phyloP scores from a whole-genome alignment of 2,888 invertebrate species.

The Brenthis hecate region DNA sequence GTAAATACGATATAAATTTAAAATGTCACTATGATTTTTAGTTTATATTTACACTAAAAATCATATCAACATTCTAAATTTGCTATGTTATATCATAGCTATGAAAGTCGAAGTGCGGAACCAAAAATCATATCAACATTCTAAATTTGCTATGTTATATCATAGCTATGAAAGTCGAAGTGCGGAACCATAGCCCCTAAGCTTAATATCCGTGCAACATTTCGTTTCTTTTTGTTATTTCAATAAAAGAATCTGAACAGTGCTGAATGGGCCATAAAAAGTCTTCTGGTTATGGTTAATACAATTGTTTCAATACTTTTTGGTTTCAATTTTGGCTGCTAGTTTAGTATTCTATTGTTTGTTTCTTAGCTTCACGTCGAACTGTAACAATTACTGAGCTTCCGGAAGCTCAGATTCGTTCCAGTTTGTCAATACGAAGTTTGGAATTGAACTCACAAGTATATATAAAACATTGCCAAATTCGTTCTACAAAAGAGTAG shows the following conservation, averaged over 20 bases:
- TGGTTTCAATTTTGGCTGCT: constrained; percentile 58
- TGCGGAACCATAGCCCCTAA: constrained; percentile 16
- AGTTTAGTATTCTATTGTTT: constrained; percentile 54
- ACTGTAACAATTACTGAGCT: constrained; percentile 59
- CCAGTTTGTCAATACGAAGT: constrained; percentile 45
- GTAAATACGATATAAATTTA: no score
- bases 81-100: neutral
- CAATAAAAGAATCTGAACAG: constrained; percentile 41
- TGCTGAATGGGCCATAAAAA: constrained; percentile 56
- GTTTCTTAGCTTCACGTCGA: constrained; percentile 54
- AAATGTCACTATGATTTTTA: no score
- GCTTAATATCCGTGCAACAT: constrained; percentile 27
- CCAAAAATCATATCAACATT: neutral
- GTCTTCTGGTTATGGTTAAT: constrained; percentile 58
- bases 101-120: constrained; percentile 4
- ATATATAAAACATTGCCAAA: constrained; percentile 35
- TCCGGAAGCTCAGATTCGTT: constrained; percentile 57
- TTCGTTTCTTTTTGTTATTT: constrained; percentile 53
- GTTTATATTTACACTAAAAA: no score
- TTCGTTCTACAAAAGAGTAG: constrained; percentile 19
- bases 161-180: neutral
- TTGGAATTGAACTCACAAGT: constrained; percentile 39
- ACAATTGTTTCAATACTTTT: constrained; percentile 60
- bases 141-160: no score
- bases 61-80: no score